Base-by-base conservation (phyloP, 2,113 vertebrate genomes). In the Tenrec ecaudatus region DNA sequence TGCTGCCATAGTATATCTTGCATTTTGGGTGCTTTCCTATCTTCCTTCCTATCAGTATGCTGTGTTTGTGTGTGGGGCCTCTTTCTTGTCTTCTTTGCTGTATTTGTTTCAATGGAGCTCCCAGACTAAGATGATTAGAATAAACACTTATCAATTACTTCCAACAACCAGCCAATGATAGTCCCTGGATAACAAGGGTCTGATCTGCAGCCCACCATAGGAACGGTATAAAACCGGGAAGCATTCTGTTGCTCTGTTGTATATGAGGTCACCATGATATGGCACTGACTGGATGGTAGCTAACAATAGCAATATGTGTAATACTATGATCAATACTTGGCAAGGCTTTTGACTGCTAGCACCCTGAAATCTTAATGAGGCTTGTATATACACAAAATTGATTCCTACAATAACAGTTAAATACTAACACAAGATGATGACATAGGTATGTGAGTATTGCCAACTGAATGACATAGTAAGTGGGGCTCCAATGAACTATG, bases 401-500 rank as follows among this genome's bases (percentile, higher is more conserved):
- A 90, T 68, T 40, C 43, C n/a, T 31, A 68, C 69, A 60, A 15
- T 31, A 83, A 33, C 38, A 62, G 47, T 31, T 16, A 43, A 15
- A 53, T 14, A 43, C 60, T 64, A 78, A 79, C 0, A 8, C 1
- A 25, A 31, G 71, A 47, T 27, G 31, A 6, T 80, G 31, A 4
- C 16, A n/a, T 8, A 6, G 10, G 43, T 25, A 25, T 0, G 0
- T 82, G 25, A 60, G 66, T 43, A 73, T 22, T 73, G 53, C 4
- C 29, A n/a, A n/a, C 31, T 66, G 40, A 82, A 25, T 14, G 16
- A 79, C 1, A 0, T 14, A 17, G 9, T 29, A 2, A 36, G 31
- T 64, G 31, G 29, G 6, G 7, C 22, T 27, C 47, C 62, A 68
- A 0, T 36, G 68, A 2, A 8, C 3, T 0, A 0, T 1, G 1